phyloP scores from a whole-genome alignment of 2,888 invertebrate genomes.

The Pycnomerus fuliginosus region DNA sequence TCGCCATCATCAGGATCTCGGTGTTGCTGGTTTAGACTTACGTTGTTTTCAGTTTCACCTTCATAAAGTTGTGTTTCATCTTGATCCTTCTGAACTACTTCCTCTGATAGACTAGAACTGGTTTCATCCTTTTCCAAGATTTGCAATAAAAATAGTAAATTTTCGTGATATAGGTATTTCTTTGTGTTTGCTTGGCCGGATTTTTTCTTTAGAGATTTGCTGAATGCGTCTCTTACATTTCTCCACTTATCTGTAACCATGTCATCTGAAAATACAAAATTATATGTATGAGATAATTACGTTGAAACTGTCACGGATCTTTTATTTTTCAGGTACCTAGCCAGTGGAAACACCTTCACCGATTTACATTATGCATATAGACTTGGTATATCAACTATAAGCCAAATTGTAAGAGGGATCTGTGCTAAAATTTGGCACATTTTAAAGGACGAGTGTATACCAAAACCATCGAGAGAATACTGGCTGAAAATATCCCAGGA shows the following conservation, averaged over 20 bases:
- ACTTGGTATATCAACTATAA: conserved; percentile 18
- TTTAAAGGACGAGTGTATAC: conserved; percentile 15
- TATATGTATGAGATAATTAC: not conserved
- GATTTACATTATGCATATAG: conserved; percentile 17
- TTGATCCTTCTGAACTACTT: not conserved
- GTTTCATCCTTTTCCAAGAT: not conserved
- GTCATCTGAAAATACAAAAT: not conserved
- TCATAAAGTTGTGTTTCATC: not conserved
- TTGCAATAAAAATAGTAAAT: not conserved
- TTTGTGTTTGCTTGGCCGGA: not conserved
- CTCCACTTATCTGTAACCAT: not conserved
- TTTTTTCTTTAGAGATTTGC: not conserved
- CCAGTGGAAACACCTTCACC: conserved; percentile 17
- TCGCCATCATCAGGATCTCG: too few relatives aligned
- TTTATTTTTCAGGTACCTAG: conserved; percentile 13
- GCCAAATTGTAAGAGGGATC: conserved; percentile 5
- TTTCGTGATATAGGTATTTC: not conserved
- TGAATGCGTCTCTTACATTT: not conserved
- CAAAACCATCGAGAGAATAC: conserved; percentile 25
- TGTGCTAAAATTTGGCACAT: conserved; percentile 11
- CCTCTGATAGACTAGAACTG: not conserved
- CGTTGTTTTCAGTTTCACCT: not conserved
- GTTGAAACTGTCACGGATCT: not conserved
- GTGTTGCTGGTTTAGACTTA: too few relatives aligned
- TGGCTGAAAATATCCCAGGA: conserved; percentile 25